phyloP scores from a whole-genome alignment of 2,113 vertebrate species.

The Okapia johnstoni region DNA sequence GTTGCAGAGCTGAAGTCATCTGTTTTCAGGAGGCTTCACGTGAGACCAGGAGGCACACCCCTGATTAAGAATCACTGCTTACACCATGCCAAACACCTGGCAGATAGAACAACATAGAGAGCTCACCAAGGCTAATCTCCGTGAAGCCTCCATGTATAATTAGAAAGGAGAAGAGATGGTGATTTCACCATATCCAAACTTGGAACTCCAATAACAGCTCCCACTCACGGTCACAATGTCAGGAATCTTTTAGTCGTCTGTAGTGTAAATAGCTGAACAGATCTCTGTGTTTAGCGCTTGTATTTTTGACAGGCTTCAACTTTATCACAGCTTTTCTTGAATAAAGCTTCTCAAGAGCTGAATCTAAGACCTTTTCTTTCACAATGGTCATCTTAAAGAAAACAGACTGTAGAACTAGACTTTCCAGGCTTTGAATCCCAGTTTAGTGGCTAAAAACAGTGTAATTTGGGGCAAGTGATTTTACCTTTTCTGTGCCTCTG shows the following conservation, averaged over 20 bases:
- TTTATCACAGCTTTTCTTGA: neutral
- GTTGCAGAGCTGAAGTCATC: neutral
- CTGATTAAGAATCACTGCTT: neutral
- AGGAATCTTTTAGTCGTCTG: conserved; percentile 2
- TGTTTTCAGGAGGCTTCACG: neutral
- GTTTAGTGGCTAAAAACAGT: neutral
- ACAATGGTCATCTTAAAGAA: neutral
- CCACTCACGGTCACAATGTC: neutral
- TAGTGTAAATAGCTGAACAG: neutral
- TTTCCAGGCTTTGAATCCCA: neutral
- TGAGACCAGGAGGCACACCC: neutral
- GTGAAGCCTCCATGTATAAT: conserved; percentile 16
- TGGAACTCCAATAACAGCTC: conserved; percentile 42
- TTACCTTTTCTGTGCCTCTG: neutral
- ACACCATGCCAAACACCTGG: conserved; percentile 19
- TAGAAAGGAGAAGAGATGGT: conserved; percentile 42
- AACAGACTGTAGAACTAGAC: neutral
- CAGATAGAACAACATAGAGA: neutral
- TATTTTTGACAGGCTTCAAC: neutral
- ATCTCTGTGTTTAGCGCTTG: neutral
- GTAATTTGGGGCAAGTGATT: neutral
- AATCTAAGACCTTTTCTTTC: neutral
- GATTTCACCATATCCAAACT: conserved; percentile 29
- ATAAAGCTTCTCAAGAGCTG: neutral
- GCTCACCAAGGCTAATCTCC: conserved; percentile 37